Evolutionary conservation across 2,113 vertebrate species (phyloP).

Genomic region (Rhinoptilus africanus): DNA sequence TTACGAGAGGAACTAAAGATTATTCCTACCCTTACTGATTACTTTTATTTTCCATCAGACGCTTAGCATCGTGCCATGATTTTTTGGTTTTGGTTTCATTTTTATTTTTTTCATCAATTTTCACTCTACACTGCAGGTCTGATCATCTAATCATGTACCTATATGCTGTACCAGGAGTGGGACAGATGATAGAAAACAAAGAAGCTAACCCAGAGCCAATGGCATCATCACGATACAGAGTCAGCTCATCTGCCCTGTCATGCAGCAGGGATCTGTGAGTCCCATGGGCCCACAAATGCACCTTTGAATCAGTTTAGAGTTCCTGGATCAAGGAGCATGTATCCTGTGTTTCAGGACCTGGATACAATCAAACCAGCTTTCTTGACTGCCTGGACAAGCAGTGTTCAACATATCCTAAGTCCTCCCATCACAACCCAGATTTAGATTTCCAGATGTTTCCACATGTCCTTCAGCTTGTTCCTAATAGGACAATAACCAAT

Average conservation of each 20-base stretch:
- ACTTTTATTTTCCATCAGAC: background rate
- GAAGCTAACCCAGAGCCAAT: rapidly evolving
- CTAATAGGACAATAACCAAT: background rate
- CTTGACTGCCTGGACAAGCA: background rate
- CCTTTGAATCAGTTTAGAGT: background rate
- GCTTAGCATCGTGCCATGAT: background rate
- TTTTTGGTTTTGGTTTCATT: rapidly evolving
- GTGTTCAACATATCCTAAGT: background rate
- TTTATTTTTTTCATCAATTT: background rate
- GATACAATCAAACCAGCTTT: background rate
- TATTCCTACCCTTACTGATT: background rate
- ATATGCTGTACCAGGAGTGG: rapidly evolving
- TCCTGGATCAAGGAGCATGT: background rate
- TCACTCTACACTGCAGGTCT: background rate
- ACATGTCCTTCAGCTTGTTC: background rate
- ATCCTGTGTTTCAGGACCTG: background rate
- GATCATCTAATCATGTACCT: background rate
- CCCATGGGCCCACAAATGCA: background rate
- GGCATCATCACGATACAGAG: background rate
- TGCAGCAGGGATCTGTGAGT: background rate
- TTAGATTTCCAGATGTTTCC: background rate
- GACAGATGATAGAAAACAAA: background rate
- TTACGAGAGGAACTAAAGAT: background rate
- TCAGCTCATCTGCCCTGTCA: background rate
- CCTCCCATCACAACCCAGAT: background rate